These are phyloP conservation scores for Thripadectes ignobilis DNA, from an alignment of 2,797 vertebrate species.

Conservation along the genomic window DNA sequence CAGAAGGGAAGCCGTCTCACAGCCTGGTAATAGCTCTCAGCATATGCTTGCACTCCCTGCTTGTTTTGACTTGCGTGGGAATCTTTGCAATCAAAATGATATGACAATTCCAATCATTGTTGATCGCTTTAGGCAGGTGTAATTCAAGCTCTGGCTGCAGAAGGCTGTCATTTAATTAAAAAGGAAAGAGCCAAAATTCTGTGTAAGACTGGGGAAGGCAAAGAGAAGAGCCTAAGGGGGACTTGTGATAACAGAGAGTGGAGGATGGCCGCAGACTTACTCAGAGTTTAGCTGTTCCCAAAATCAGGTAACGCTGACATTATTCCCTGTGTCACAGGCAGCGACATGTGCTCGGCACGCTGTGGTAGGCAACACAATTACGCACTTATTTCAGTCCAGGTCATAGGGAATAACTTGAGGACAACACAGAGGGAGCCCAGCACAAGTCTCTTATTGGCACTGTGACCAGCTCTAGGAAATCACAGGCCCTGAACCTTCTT, in stretches of 20 bases:
- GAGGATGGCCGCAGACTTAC: background rate
- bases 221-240: slow-evolving; percentile 41
- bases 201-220: background rate
- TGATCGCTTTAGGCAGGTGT: slow-evolving; percentile 48
- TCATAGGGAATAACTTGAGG: background rate
- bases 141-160: slow-evolving; percentile 44
- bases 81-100: slow-evolving; percentile 51
- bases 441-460: background rate
- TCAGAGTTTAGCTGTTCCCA: background rate
- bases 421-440: background rate
- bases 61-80: slow-evolving; percentile 27
- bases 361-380: background rate
- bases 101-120: background rate
- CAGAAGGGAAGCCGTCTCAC: background rate
- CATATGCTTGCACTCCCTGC: background rate
- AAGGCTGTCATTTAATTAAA: slow-evolving; percentile 52
- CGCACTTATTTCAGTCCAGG: background rate
- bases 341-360: background rate
- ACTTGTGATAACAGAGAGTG: background rate
- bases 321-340: background rate
- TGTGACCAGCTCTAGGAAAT: background rate
- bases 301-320: background rate
- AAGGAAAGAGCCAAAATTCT: slow-evolving; percentile 35
- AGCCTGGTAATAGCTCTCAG: background rate
- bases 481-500: background rate